phyloP scores from a whole-genome alignment of 2,888 invertebrate species.

The Andrena bucephala region DNA sequence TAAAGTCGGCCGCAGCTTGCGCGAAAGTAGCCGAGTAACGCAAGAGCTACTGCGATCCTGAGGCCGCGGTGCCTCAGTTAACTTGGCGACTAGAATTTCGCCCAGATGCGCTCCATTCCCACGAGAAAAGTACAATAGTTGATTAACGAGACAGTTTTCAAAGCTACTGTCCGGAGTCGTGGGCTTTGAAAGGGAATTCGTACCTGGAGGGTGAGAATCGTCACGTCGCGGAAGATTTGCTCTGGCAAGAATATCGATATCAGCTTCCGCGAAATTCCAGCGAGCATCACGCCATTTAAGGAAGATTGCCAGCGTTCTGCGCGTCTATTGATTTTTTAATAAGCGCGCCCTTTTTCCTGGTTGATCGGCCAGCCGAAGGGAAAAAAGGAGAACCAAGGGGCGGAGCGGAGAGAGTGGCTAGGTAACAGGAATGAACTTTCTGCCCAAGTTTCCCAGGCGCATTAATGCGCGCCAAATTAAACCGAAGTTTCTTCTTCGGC shows the following conservation, averaged over 20 bases:
- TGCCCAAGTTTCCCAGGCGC: conserved; percentile 67
- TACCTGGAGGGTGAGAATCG: conserved; percentile 38
- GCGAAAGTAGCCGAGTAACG: background rate
- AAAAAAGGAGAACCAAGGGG: background rate
- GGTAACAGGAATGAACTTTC: conserved; percentile 57
- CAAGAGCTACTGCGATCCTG: background rate
- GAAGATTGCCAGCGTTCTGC: conserved; percentile 30
- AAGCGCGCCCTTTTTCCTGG: conserved; percentile 39
- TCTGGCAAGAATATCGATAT: conserved; percentile 36
- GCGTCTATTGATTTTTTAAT: conserved; percentile 56
- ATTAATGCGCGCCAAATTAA: conserved; percentile 76
- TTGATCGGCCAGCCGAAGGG: conserved; percentile 41
- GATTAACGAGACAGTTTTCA: background rate
- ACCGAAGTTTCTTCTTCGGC: conserved; percentile 68
- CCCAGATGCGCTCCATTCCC: background rate
- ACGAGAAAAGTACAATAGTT: background rate
- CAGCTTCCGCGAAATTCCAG: conserved; percentile 50
- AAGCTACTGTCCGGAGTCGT: background rate
- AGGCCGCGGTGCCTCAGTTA: background rate
- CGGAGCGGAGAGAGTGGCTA: conserved; percentile 24
- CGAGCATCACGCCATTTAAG: conserved; percentile 32
- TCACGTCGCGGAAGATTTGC: conserved; percentile 41
- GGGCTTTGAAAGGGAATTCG: conserved; percentile 10
- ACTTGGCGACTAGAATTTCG: background rate
- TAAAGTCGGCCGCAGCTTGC: background rate